These are phyloP conservation scores for Candidula unifasciata DNA, from an alignment of 2,888 invertebrate species.

Conservation along the genomic window DNA sequence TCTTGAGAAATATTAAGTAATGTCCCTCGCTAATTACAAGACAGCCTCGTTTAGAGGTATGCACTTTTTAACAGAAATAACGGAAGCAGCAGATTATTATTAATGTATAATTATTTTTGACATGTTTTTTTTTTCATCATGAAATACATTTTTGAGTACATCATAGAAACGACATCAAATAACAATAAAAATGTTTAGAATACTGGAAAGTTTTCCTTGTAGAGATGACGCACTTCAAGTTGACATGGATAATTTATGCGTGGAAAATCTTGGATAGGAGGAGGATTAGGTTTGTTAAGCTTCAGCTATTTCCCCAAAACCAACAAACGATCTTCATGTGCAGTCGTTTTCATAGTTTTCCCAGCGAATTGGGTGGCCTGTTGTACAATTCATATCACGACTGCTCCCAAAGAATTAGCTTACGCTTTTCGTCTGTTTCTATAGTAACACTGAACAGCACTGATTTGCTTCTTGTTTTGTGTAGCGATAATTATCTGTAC, in stretches of 20 bases:
- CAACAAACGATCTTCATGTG: slow-evolving; percentile 35
- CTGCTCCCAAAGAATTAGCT: slow-evolving; percentile 25
- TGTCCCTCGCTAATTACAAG: too few species aligned
- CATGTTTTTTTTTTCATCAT: too few species aligned
- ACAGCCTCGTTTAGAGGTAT: too few species aligned
- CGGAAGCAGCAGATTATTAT: too few species aligned
- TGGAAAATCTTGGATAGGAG: slow-evolving; percentile 5
- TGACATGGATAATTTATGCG: slow-evolving; percentile 10
- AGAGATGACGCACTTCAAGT: not conserved
- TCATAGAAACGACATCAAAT: too few species aligned
- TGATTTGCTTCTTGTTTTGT: slow-evolving; percentile 44
- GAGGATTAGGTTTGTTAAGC: slow-evolving; percentile 37
- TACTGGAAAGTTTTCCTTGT: too few species aligned
- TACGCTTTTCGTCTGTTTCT: slow-evolving; percentile 29
- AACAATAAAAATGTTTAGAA: too few species aligned
- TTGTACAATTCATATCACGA: slow-evolving; percentile 41
- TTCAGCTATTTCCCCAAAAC: slow-evolving; percentile 40
- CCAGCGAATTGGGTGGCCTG: slow-evolving; percentile 34
- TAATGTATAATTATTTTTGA: too few species aligned
- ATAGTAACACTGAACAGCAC: not conserved
- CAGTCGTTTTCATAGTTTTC: slow-evolving; percentile 9
- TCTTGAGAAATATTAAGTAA: too few species aligned
- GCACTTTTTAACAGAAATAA: too few species aligned
- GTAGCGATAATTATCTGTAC: slow-evolving; percentile 45
- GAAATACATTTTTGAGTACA: too few species aligned